Percentiles rank a stretch among this genome's conserved stretches.
phyloP scores from a whole-genome alignment of 2,888 invertebrate genomes.

The Orthosia incerta region DNA sequence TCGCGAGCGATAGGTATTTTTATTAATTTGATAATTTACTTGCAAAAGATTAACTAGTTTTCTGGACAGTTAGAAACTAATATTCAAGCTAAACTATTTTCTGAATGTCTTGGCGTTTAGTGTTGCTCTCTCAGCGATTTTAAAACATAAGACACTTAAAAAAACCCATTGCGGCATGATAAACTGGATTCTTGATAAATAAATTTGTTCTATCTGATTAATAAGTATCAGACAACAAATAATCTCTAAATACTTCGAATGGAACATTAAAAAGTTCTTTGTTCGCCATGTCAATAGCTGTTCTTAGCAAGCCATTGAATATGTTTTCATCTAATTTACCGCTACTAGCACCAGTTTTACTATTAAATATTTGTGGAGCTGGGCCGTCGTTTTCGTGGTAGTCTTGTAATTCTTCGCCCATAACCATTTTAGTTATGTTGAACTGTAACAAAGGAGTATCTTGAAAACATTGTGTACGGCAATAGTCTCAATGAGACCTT shows the following conservation, averaged over 20 bases:
- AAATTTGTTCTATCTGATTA: constrained; percentile 31
- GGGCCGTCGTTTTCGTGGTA: neutral
- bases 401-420: constrained; percentile 7
- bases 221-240: constrained; percentile 23
- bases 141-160: neutral
- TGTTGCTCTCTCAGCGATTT: neutral
- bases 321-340: neutral
- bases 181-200: neutral
- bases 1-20: too few relatives aligned
- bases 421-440: constrained; percentile 36
- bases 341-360: neutral
- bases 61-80: too few relatives aligned
- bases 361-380: constrained; percentile 16
- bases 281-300: constrained; percentile 23
- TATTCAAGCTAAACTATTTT: too few relatives aligned
- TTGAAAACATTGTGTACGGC: neutral
- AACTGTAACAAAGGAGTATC: constrained; percentile 34
- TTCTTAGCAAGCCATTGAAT: constrained; percentile 17
- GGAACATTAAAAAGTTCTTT: constrained; percentile 30
- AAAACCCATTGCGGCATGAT: neutral
- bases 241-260: constrained; percentile 1
- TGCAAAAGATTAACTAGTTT: too few relatives aligned
- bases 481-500: neutral
- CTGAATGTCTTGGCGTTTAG: neutral
- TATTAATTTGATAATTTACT: too few relatives aligned